phyloP scores from a whole-genome alignment of 2,888 invertebrate genomes.

The Stegophylla sp. region DNA sequence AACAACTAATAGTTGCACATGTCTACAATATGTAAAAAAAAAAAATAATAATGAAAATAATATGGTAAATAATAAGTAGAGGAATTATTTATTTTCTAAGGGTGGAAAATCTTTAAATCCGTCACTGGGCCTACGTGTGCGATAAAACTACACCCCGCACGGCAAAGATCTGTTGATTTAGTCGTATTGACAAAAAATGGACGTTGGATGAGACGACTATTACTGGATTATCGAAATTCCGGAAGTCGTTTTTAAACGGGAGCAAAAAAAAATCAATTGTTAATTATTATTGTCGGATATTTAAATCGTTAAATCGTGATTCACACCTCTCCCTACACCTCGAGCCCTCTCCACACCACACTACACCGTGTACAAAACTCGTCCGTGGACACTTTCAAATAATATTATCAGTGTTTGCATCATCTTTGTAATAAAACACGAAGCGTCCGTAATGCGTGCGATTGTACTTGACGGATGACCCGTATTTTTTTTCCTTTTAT shows the following conservation, averaged over 20 bases:
- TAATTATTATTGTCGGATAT: slow-evolving; percentile 17
- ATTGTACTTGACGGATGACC: slow-evolving; percentile 7
- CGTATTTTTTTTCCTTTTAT: background rate
- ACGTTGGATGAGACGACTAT: background rate
- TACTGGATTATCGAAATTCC: background rate
- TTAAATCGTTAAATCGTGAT: slow-evolving; percentile 30
- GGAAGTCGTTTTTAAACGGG: slow-evolving; percentile 17
- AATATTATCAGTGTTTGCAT: slow-evolving; percentile 27
- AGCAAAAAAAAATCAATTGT: slow-evolving; percentile 34
- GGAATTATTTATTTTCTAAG: too few species aligned
- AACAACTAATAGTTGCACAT: too few species aligned
- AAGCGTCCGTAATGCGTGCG: background rate
- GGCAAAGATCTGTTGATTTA: too few species aligned
- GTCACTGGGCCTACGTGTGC: too few species aligned
- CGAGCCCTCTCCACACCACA: background rate
- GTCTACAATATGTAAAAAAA: too few species aligned
- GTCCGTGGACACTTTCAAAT: slow-evolving; percentile 30
- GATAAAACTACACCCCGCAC: too few species aligned
- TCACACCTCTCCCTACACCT: slow-evolving; percentile 14
- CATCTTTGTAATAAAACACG: background rate
- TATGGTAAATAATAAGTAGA: too few species aligned
- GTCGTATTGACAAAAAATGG: background rate
- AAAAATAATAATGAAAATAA: too few species aligned
- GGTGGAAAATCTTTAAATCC: too few species aligned
- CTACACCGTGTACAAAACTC: background rate